Evolutionary conservation across 2,888 invertebrate species (phyloP), one percentile per base, ranked within the genome.

Genomic region (Coelinius sp.): DNA sequence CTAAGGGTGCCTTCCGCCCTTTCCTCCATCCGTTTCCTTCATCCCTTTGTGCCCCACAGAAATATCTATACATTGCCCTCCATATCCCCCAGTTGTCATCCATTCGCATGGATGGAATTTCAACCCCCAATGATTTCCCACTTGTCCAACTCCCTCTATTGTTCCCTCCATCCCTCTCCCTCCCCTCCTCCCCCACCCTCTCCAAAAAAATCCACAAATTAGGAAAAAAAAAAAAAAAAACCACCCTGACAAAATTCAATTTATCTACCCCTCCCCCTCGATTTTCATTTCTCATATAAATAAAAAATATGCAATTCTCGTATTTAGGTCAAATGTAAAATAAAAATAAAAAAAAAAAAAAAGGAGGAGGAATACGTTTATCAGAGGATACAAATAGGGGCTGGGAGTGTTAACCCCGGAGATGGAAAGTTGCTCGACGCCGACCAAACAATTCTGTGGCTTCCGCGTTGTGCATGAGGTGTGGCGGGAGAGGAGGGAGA

Each of bases 391-490:
- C 14, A 38, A 38, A n/a, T 38, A 17, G 41, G 27, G 52, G 20
- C 10, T 59, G 17, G n/a, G 35, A 17, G 31, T 59, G 59, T 35
- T 59, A 25, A 59, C 25, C 14, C 31, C 20, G 46, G 64, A 64
- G 31, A 64, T 70, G 64, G 25, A 64, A 70, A 70, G 70, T 70
- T 70, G 49, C 52, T 22, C 38, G 38, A 20, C 52, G 41, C 46
- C 70, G 25, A 65, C 65, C 64, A 22, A 70, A 70, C 65, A 70
- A 70, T 53, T 64, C 64, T 63, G 64, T 24, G 63, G 63, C 41
- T 53, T 65, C 44, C 53, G 46, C 17, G 31, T 17, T 1, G 22
- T 6, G 31, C 20, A 35, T 8, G 7, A 24, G 17, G n/a, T n/a
- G n/a, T n/a, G n/a, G n/a, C n/a, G n/a, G 24, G 56, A n/a, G 59